Conservation (phyloP, 2,888 invertebrate genomes). For the Sisyra terminalis region DNA sequence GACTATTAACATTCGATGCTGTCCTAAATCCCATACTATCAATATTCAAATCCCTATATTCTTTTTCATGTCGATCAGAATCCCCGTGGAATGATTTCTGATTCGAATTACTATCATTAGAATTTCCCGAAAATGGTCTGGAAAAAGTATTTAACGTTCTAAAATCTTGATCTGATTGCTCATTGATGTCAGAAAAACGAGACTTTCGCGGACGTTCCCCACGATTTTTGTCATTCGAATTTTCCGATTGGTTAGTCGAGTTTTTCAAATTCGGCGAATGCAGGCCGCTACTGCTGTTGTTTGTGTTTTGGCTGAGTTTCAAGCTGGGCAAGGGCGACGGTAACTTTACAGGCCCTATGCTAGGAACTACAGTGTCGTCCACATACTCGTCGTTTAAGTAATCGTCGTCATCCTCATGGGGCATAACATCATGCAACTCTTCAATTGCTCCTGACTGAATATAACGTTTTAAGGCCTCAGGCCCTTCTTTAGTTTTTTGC, state of each 20-base stretch:
- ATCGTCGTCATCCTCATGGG: constrained; percentile 41
- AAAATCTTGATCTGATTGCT: neutral
- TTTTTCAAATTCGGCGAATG: neutral
- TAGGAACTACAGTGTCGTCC: constrained; percentile 20
- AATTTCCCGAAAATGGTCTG: neutral
- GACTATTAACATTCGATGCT: neutral
- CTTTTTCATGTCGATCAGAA: neutral
- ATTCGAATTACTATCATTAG: neutral
- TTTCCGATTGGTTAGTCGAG: neutral
- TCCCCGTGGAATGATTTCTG: too few species aligned
- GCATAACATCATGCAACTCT: constrained; percentile 62
- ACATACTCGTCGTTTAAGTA: constrained; percentile 24
- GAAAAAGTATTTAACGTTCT: neutral
- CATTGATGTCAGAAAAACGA: constrained; percentile 7
- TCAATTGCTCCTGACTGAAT: constrained; percentile 69
- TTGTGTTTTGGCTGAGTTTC: constrained; percentile 23
- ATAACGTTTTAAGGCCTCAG: constrained; percentile 57
- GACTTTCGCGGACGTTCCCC: constrained; percentile 6
- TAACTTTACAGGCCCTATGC: constrained; percentile 22
- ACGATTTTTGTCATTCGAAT: neutral
- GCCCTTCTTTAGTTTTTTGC: constrained; percentile 60
- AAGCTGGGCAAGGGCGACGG: constrained; percentile 26
- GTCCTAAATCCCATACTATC: neutral
- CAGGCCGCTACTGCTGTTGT: constrained; percentile 4
- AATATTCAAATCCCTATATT: neutral